phyloP scores from a whole-genome alignment of 2,888 invertebrate species.

The Octodonta nipae region DNA sequence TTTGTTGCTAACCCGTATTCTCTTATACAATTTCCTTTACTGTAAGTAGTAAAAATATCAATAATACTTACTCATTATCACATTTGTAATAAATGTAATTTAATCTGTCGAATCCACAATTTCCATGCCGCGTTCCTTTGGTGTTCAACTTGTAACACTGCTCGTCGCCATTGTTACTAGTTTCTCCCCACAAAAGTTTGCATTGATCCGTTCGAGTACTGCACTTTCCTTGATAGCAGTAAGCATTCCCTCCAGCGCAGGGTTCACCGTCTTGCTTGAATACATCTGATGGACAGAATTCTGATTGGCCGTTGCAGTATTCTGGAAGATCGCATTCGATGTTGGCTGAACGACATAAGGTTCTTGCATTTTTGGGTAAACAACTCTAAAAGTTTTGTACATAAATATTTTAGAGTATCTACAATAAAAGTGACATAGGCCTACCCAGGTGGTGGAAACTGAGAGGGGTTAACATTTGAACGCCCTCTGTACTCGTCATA shows the following conservation, averaged over 20 bases:
- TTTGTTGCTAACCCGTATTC: too few relatives aligned
- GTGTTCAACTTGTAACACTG: conserved; percentile 76
- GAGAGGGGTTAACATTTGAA: too few relatives aligned
- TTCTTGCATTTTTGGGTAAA: conserved; percentile 61
- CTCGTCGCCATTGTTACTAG: conserved; percentile 66
- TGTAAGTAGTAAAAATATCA: too few relatives aligned
- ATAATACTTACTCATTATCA: conserved; percentile 49
- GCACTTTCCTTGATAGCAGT: conserved; percentile 55
- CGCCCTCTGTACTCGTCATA: too few relatives aligned
- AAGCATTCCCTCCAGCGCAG: conserved; percentile 67
- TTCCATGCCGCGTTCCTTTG: conserved; percentile 71
- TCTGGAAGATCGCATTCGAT: conserved; percentile 93
- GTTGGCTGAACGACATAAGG: conserved; percentile 65
- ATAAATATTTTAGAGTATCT: not conserved
- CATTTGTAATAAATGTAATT: conserved; percentile 62
- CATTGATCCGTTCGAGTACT: conserved; percentile 63
- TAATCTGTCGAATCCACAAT: conserved; percentile 81
- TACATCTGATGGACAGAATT: conserved; percentile 84
- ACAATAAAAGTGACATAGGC: too few relatives aligned
- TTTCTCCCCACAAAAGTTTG: conserved; percentile 83
- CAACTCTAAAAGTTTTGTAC: conserved; percentile 52
- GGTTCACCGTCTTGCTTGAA: conserved; percentile 76
- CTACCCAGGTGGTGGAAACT: too few relatives aligned
- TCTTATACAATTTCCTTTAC: too few relatives aligned
- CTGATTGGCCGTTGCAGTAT: conserved; percentile 85